Evolutionary conservation across 2,797 vertebrate genomes (phyloP).

Genomic region (Oophaga sylvatica): DNA sequence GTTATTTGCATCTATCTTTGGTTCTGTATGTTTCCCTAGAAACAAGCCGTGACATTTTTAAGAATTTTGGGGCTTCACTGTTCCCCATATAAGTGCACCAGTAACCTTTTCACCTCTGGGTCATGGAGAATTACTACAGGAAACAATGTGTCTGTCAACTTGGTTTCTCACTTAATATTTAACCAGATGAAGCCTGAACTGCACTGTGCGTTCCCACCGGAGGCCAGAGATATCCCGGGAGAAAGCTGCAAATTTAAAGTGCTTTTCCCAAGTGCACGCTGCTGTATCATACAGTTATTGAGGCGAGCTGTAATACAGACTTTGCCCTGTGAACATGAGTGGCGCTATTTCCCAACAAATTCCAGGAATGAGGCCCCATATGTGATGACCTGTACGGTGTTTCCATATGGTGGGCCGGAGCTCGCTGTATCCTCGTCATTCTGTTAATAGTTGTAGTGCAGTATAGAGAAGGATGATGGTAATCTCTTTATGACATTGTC

Average conservation of each 20-base stretch:
- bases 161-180: slow-evolving; percentile 42
- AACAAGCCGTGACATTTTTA: no score
- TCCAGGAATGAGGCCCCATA: no score
- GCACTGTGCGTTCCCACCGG: neutral
- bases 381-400: neutral
- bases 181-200: neutral
- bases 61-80: no score
- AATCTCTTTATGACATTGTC: slow-evolving; percentile 20
- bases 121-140: slow-evolving; percentile 1
- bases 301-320: no score
- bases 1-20: no score
- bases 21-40: no score
- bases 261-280: no score
- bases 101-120: neutral
- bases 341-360: no score
- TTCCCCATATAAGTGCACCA: no score
- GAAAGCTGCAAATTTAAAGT: no score
- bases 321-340: no score
- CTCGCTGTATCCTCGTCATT: neutral
- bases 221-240: neutral
- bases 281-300: no score
- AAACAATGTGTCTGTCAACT: neutral
- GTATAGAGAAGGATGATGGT: neutral
- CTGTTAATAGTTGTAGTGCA: neutral
- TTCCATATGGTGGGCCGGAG: neutral